These are phyloP conservation scores for Mythimna loreyi DNA, from an alignment of 2,888 invertebrate species.

Conservation along the genomic window DNA sequence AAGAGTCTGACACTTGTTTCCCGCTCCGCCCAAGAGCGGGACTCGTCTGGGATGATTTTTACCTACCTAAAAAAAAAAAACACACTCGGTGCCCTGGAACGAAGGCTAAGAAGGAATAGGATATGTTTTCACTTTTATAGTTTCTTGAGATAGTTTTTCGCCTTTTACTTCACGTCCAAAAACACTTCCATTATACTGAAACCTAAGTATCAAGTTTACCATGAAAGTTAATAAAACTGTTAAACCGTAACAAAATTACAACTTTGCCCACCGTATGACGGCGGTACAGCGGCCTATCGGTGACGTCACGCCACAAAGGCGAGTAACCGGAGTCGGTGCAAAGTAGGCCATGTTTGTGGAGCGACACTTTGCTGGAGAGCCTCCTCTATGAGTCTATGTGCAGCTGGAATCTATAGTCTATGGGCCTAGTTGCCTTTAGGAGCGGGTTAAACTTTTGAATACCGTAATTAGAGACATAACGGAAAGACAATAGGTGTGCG, in stretches of 20 bases:
- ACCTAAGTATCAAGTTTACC: not conserved
- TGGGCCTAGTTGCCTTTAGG: not conserved
- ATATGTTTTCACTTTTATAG: too few species aligned
- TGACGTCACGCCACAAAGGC: slow-evolving; percentile 46
- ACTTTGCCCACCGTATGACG: not conserved
- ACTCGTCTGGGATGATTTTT: too few species aligned
- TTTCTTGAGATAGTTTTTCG: too few species aligned
- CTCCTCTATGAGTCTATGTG: slow-evolving; percentile 27
- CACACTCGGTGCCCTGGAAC: too few species aligned
- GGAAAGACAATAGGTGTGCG: too few species aligned
- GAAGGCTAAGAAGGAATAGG: too few species aligned
- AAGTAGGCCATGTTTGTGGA: slow-evolving; percentile 63
- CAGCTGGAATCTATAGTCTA: slow-evolving; percentile 19
- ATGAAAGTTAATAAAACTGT: not conserved
- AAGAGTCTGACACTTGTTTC: too few species aligned
- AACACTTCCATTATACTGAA: not conserved
- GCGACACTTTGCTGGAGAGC: slow-evolving; percentile 42
- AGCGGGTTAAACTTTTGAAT: too few species aligned
- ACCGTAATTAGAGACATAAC: too few species aligned
- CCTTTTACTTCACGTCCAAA: not conserved
- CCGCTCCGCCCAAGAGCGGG: too few species aligned
- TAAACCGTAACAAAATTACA: not conserved
- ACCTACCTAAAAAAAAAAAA: too few species aligned
- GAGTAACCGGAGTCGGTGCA: slow-evolving; percentile 49
- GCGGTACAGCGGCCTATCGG: slow-evolving; percentile 10